Base-by-base conservation (phyloP, 2,888 invertebrate species). In the Noctua janthina region DNA sequence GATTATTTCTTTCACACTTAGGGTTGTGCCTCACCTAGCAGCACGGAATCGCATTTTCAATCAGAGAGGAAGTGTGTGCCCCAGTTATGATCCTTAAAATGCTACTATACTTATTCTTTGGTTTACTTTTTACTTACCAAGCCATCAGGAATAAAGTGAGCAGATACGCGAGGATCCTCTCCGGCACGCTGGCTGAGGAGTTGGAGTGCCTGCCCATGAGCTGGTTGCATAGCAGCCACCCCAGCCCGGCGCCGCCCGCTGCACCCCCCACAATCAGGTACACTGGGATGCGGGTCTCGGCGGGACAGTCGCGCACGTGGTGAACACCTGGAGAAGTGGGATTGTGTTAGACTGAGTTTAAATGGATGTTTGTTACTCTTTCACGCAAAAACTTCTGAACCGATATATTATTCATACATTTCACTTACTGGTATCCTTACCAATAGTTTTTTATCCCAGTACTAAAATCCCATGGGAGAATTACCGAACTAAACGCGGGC, bases 211-310 rank as follows among this genome's bases (percentile, higher is more conserved):
- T 94, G 72, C 97, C 97, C 78, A 97, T 97, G 4, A 98, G 97
- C 94, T 98, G 98, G 17, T 97, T 96, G 97, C 97, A 98, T 72
- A 98, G 95, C 81, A 97, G 94, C 97, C 98, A 98, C 79, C 97
- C 97, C 93, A 98, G 97, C 85, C 98, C 98, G 3, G 98, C 96
- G 29, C 98, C 97, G 0, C 98, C 98, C 20, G 98, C 97, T 17
- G 98, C 97, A 0, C 98, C 99, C 0, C 98, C 98, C n/a, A 98
- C 98, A 79, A 98, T 97, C 97, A 98, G 98, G 95, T 98, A 99
- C 49, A 98, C 97, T 0, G 98, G 98, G 86, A 99, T 98, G 82
- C 98, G 97, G 0, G 98, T 98, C 94, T 98, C 98, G 70, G 97
- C 97, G 0, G 98, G 98, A 89, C 99, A 99, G 92, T 98, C 98